Percentiles rank a stretch among this genome's conserved stretches.
phyloP scores from a whole-genome alignment of 2,888 invertebrate genomes.

The Cephus spinipes region DNA sequence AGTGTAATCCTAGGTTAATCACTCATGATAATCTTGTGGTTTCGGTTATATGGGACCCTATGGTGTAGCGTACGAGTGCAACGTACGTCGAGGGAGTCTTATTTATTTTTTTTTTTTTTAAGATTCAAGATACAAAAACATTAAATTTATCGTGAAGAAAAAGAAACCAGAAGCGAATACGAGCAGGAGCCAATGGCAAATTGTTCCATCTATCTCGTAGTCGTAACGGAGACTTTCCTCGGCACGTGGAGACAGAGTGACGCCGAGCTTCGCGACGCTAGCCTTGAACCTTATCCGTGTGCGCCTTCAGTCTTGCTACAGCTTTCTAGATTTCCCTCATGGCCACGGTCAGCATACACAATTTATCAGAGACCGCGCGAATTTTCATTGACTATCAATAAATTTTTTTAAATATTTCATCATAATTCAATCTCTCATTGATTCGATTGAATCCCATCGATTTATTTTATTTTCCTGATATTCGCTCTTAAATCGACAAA shows the following conservation, averaged over 20 bases:
- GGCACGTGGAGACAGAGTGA: slow-evolving; percentile 49
- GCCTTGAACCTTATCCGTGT: slow-evolving; percentile 16
- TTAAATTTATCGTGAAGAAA: background rate
- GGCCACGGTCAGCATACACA: slow-evolving; percentile 47
- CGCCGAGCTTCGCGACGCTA: slow-evolving; percentile 38
- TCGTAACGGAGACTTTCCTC: slow-evolving; percentile 9
- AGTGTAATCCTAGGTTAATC: background rate
- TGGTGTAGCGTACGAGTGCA: background rate
- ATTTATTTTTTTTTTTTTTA: background rate
- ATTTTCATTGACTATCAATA: background rate
- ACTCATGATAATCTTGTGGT: no score
- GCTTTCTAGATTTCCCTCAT: slow-evolving; percentile 47
- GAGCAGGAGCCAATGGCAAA: background rate
- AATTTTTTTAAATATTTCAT: background rate
- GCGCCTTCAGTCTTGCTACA: slow-evolving; percentile 12
- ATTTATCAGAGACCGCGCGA: background rate
- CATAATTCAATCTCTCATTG: background rate
- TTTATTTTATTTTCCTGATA: no score
- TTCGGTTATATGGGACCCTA: background rate
- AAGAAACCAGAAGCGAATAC: background rate
- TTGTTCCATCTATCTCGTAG: background rate
- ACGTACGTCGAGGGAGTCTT: background rate
- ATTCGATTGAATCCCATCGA: no score
- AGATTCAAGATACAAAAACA: background rate
- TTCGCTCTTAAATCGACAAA: no score